Base-by-base conservation (phyloP, 2,888 invertebrate species). In the Netelia melanura region DNA sequence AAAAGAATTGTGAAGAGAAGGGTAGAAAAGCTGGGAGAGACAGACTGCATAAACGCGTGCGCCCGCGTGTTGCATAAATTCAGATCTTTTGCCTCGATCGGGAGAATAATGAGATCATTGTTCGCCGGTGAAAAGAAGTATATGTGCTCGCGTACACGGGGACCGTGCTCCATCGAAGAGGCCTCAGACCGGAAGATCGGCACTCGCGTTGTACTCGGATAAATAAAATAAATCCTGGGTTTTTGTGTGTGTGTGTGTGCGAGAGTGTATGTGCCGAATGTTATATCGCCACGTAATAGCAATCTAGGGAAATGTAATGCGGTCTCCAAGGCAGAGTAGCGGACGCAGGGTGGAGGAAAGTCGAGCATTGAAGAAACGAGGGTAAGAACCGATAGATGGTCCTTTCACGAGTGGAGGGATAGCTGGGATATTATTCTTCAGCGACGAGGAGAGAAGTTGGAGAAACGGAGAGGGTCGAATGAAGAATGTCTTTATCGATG, bases 61-160 rank as follows among this genome's bases (percentile, higher is more conserved):
- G 72, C 52, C 58, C 83, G 80, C 85, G 85, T 83, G 87, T 74
- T 80, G 83, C 72, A 84, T 85, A 87, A 88, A 86, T 89, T 85
- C 74, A 77, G 87, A 89, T 89, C 86, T 86, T 89, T 90, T 86
- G 87, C 87, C 88, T 91, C 87, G 89, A 91, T 91, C 88, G 78
- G 84, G 88, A 88, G 90, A 91, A 90, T 91, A 91, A 91, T 90
- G 90, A 91, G 90, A 90, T 90, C 91, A 89, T 91, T 92, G 90
- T 90, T 90, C 82, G 83, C 6, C 80, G 76, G 84, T 79, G 76
- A 87, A 87, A 74, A 85, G 81, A 78, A 72, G 54, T 58, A 62
- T 79, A 72, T 44, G 72, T 76, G 52, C 61, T 10, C 11, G n/a
- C 54, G 43, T 43, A 68, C 14, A 68, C 43, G 44, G 14, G 21